phyloP scores from a whole-genome alignment of 2,113 vertebrate species.

The Oreochromis spilurus region DNA sequence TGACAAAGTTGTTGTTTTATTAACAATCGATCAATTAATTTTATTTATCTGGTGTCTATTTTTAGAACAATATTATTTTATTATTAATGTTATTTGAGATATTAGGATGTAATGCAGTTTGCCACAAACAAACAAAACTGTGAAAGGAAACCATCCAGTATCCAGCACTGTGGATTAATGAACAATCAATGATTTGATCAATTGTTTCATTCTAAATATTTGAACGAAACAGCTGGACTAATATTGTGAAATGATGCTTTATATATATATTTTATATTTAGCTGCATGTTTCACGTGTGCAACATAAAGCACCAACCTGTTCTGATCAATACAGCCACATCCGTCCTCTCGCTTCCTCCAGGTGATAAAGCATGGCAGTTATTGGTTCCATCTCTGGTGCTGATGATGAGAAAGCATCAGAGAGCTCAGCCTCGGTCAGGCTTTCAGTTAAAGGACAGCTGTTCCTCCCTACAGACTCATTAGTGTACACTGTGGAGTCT shows the following conservation, averaged over 20 bases:
- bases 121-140: neutral
- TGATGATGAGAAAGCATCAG: constrained; percentile 40
- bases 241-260: neutral
- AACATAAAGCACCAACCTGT: neutral
- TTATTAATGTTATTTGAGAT: neutral
- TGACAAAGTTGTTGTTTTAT: neutral
- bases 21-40: neutral
- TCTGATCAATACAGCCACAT: neutral
- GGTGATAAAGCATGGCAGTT: neutral
- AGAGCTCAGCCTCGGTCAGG: constrained; percentile 47
- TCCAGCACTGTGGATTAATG: neutral
- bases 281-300: neutral
- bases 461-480: constrained; percentile 64
- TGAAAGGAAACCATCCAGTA: neutral
- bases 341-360: neutral
- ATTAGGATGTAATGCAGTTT: neutral
- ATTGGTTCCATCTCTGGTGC: constrained; percentile 48
- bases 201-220: neutral
- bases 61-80: neutral
- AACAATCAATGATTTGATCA: rapidly evolving
- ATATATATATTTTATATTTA: neutral
- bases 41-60: neutral
- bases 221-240: neutral
- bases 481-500: constrained; percentile 43
- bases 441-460: constrained; percentile 58